phyloP scores from a whole-genome alignment of 2,888 invertebrate genomes.

The Apamea sordens region DNA sequence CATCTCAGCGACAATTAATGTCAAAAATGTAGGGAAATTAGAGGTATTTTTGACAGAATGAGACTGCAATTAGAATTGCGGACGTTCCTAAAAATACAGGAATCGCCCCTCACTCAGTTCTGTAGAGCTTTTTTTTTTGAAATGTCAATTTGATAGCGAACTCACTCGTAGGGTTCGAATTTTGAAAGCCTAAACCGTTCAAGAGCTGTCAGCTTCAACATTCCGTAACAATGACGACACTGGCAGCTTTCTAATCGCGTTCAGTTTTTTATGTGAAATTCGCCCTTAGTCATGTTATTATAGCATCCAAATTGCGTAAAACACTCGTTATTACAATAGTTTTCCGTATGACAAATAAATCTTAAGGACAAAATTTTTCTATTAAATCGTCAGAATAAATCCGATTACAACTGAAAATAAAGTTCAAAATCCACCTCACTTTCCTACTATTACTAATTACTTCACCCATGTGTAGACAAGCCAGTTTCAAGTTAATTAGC shows the following conservation, averaged over 20 bases:
- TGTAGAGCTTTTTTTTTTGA: not conserved
- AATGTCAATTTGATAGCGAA: not conserved
- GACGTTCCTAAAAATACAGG: too few relatives aligned
- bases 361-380: too few relatives aligned
- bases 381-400: not conserved
- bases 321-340: not conserved
- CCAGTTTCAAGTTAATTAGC: constrained; percentile 32
- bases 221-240: not conserved
- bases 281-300: not conserved
- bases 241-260: not conserved
- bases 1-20: too few relatives aligned
- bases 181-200: not conserved
- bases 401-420: not conserved
- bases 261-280: not conserved
- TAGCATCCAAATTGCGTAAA: too few relatives aligned
- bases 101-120: not conserved
- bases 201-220: not conserved
- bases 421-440: constrained; percentile 1
- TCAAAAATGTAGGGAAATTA: too few relatives aligned
- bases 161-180: not conserved
- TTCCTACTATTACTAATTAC: constrained; percentile 10
- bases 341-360: not conserved
- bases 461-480: constrained; percentile 5
- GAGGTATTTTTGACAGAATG: too few relatives aligned
- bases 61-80: too few relatives aligned